Evolutionary conservation across 64 coral and sea anemone species (phyloP).

Genomic region (Montipora capricornis): DNA sequence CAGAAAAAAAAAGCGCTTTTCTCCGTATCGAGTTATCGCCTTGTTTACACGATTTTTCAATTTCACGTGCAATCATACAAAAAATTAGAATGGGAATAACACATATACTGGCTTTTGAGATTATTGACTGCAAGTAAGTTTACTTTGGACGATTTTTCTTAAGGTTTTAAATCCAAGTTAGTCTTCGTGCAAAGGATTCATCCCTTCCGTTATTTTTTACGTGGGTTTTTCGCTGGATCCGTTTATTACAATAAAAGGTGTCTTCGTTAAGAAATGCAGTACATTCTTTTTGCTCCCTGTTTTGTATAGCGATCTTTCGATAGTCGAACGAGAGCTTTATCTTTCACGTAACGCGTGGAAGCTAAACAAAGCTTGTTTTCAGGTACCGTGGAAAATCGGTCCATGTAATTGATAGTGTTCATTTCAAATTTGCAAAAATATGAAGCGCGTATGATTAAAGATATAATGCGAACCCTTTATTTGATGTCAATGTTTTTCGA

Average conservation of each 20-base stretch:
- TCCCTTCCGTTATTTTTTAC: background rate
- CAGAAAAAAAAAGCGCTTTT: no score
- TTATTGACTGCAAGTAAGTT: background rate
- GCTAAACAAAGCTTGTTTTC: background rate
- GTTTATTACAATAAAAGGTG: background rate
- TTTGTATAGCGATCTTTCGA: no score
- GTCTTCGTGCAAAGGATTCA: background rate
- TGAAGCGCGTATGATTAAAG: background rate
- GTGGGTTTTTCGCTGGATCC: background rate
- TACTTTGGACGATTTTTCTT: background rate
- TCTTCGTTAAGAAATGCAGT: background rate
- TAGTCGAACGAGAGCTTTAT: background rate
- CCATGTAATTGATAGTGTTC: background rate
- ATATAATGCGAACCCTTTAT: slow-evolving; percentile 8
- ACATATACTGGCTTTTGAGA: background rate
- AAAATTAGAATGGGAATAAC: background rate
- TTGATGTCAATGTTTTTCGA: slow-evolving; percentile 29
- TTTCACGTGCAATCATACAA: background rate
- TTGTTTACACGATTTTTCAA: background rate
- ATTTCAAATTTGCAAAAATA: no score
- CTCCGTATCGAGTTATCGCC: no score
- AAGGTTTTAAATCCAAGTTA: background rate
- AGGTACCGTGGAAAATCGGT: background rate
- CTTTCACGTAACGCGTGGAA: background rate
- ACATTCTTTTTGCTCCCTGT: no score